Conservation (phyloP, 64 coral and sea anemone species). For the Stylophora pistillata region DNA sequence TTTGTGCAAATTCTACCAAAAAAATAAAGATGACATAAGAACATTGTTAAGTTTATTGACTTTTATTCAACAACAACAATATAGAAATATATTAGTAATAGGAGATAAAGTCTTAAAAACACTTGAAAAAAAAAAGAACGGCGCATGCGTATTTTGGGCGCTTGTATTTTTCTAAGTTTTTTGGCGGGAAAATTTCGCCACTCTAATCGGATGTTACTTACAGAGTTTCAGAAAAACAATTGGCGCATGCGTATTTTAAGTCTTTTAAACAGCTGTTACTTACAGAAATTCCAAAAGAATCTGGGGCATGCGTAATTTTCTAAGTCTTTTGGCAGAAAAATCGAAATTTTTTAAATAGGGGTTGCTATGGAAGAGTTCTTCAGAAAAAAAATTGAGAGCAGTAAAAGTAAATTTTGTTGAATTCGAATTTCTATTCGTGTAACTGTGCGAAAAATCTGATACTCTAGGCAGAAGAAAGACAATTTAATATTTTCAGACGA, state of each 20-base stretch:
- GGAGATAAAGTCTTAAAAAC: neutral
- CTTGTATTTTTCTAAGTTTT: too few species aligned
- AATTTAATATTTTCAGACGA: too few species aligned
- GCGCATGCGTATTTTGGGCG: too few species aligned
- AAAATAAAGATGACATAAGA: neutral
- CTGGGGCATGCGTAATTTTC: neutral
- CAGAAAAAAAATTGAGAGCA: neutral
- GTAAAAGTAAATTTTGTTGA: neutral
- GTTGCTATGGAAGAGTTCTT: neutral
- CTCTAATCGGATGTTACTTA: neutral
- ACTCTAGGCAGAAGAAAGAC: too few species aligned
- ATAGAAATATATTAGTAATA: neutral
- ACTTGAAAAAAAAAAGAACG: too few species aligned
- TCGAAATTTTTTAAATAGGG: neutral
- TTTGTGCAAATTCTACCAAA: neutral
- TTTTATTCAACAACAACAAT: too few species aligned
- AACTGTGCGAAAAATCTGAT: too few species aligned
- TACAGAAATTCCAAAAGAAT: too few species aligned
- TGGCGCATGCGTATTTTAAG: neutral
- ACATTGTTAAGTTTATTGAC: neutral
- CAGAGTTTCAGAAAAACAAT: too few species aligned
- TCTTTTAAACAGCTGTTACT: too few species aligned
- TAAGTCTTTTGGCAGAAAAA: neutral
- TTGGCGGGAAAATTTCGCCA: too few species aligned
- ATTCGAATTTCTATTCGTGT: too few species aligned